phyloP scores from a whole-genome alignment of 1,140 invertebrate genomes.

The Drosophila erecta region DNA sequence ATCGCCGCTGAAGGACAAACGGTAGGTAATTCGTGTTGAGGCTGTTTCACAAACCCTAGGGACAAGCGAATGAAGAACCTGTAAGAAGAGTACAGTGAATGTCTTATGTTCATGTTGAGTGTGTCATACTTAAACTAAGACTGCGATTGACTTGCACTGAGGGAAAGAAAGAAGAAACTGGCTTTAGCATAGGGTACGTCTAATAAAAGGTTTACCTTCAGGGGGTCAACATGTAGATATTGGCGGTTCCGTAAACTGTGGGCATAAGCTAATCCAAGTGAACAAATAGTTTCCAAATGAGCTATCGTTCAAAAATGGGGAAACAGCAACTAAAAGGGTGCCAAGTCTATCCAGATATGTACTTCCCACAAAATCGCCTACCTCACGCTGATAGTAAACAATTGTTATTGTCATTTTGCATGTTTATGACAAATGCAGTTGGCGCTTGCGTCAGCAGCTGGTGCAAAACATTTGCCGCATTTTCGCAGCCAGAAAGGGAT shows the following conservation, averaged over 20 bases:
- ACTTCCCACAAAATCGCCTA: conserved; percentile 4
- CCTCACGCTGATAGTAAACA: conserved; percentile 38
- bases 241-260: too few species aligned
- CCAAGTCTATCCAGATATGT: background rate
- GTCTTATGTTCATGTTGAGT: too few species aligned
- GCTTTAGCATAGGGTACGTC: too few species aligned
- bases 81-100: background rate
- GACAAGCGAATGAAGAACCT: conserved; percentile 25
- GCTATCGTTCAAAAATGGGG: background rate
- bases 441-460: conserved; percentile 74
- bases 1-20: conserved; percentile 73
- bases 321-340: background rate
- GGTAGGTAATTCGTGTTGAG: conserved; percentile 83
- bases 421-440: conserved; percentile 71
- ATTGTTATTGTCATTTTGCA: conserved; percentile 71
- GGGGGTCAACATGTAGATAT: too few species aligned
- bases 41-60: conserved; percentile 59
- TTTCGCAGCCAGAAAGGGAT: conserved; percentile 66
- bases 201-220: too few species aligned
- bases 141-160: too few species aligned
- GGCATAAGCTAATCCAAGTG: too few species aligned
- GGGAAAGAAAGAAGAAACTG: too few species aligned
- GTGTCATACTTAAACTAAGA: too few species aligned
- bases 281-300: background rate
- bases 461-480: conserved; percentile 68